Evolutionary conservation across 2,113 vertebrate genomes (phyloP).

Genomic region (Haplochromis vanheusdeni): DNA sequence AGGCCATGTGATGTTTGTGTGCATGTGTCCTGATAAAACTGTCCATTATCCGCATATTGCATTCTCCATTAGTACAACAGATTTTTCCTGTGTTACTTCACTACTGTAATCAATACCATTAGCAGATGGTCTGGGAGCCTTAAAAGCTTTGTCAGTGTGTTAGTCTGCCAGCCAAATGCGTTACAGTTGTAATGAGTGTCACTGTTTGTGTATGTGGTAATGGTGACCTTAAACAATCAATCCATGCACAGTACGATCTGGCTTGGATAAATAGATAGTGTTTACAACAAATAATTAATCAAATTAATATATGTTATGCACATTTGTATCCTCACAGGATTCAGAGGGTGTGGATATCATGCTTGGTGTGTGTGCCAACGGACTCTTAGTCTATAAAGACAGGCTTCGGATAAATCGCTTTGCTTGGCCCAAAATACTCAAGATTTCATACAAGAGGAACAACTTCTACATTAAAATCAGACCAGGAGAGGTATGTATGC

Average conservation of each 20-base stretch:
- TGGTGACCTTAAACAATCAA: conserved; percentile 23
- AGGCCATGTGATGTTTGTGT: conserved; percentile 2
- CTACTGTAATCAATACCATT: conserved; percentile 45
- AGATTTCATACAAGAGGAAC: conserved; percentile 97
- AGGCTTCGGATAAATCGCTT: conserved; percentile 96
- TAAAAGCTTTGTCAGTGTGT: conserved; percentile 60
- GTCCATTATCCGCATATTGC: conserved; percentile 41
- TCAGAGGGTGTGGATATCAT: conserved; percentile 98
- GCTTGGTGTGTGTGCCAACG: conserved; percentile 93
- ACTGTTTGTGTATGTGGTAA: neutral
- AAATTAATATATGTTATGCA: neutral
- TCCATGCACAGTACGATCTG: neutral
- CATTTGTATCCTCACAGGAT: conserved; percentile 69
- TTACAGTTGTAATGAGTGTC: neutral
- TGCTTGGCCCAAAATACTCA: conserved; percentile 98
- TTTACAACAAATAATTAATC: neutral
- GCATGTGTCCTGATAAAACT: conserved; percentile 22
- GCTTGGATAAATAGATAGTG: neutral
- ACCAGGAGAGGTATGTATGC: conserved; percentile 83
- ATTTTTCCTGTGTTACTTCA: conserved; percentile 39
- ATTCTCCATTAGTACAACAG: conserved; percentile 45
- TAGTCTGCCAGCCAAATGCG: conserved; percentile 13
- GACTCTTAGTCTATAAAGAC: conserved; percentile 96
- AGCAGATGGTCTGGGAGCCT: conserved; percentile 37
- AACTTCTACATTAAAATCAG: conserved; percentile 99